Base-by-base conservation (phyloP, 2,113 vertebrate genomes). In the Leptosomus discolor region DNA sequence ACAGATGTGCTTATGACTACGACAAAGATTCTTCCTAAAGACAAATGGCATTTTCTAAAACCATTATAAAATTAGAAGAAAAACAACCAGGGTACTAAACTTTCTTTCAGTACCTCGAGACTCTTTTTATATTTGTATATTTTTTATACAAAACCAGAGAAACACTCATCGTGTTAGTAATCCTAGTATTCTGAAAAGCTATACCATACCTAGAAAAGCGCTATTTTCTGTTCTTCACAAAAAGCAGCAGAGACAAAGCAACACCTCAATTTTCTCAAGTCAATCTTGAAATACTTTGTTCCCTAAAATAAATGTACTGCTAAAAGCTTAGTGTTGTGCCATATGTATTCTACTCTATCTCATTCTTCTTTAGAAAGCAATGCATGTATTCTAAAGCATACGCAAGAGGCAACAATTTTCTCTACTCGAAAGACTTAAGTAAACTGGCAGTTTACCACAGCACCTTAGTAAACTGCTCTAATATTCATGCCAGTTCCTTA, bases 251-350 rank as follows among this genome's bases (percentile, higher is more conserved):
- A 78, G 15, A 83, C 34, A 65, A 95, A 83, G 51, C 46, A 96
- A 89, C 69, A 39, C 80, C 90, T 64, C 53, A 20, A 26, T 92
- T 95, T 97, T 97, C 96, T 94, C 88, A 92, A 64, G 91, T 85
- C 70, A 13, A 24, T 73, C 85, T 68, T 85, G 45, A 85, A 97
- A 96, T 82, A 94, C 94, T 92, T 92, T 79, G 61, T 36, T 64
- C 71, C 86, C 69, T 74, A 78, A 96, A 97, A 97, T 91, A 97
- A 96, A 96, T 69, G 80, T 78, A 95, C 86, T 94, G 74, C 88
- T 97, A 94, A 93, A 96, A 94, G 90, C 73, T 91, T 65, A n/a
- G 36, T 76, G 87, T 90, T 96, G 50, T 83, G 84, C 67, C 84
- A 5, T 20, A 34, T 43, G 63, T 68, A 27, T 48, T 79, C 79